Percentiles rank a stretch among this genome's conserved stretches.
These are phyloP conservation scores for Catajapyx aquilonaris DNA, from an alignment of 1,140 invertebrate species.

Conservation along the genomic window DNA sequence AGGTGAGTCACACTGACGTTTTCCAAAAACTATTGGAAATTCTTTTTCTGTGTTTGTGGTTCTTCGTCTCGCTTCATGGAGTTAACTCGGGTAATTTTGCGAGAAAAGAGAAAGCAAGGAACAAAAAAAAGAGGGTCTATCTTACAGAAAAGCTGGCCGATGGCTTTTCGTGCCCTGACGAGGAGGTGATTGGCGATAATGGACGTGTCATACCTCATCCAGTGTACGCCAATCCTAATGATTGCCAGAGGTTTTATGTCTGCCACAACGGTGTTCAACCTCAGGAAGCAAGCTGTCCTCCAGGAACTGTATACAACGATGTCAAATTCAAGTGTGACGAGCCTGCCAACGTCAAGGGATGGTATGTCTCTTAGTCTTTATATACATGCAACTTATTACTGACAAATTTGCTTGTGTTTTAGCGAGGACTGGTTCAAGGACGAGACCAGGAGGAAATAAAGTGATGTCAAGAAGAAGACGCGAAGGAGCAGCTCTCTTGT, in stretches of 20 bases:
- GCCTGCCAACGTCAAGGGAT: constrained; percentile 55
- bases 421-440: too few relatives aligned
- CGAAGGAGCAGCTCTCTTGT: too few relatives aligned
- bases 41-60: too few relatives aligned
- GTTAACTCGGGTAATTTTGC: not conserved
- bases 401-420: too few relatives aligned
- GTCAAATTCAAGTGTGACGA: constrained; percentile 58
- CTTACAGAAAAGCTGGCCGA: constrained; percentile 39
- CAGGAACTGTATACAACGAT: constrained; percentile 60
- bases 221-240: constrained; percentile 55
- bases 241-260: constrained; percentile 70
- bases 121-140: not conserved
- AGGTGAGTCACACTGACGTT: constrained; percentile 28
- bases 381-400: too few relatives aligned
- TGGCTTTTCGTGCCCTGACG: constrained; percentile 54
- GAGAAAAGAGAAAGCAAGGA: not conserved
- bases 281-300: constrained; percentile 48
- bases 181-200: constrained; percentile 39
- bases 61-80: not conserved
- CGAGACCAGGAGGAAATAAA: too few relatives aligned
- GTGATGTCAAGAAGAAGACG: too few relatives aligned
- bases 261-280: constrained; percentile 55
- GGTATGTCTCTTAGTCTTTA: constrained; percentile 41
- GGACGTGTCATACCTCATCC: constrained; percentile 50
- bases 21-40: too few relatives aligned